Evolutionary conservation across 2,113 vertebrate species (phyloP), one percentile per base, ranked within the genome.

Genomic region (Callorhinus ursinus): DNA sequence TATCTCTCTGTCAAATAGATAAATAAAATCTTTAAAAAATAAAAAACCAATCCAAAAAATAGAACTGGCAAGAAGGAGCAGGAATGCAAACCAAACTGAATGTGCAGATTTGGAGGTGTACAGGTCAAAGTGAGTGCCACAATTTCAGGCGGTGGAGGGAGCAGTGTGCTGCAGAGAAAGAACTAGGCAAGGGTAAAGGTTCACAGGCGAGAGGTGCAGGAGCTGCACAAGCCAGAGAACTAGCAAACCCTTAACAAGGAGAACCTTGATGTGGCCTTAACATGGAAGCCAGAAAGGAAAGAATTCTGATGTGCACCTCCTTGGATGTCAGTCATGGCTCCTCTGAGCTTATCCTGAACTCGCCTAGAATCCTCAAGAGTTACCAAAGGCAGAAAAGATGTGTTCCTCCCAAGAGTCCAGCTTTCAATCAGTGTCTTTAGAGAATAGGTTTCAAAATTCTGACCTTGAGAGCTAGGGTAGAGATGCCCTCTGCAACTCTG

Each of bases 371-470:
- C 82, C 89, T 97, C 88, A 98, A 18, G 98, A 97, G 59, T 96
- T 93, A 19, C 97, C 97, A 87, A 99, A 98, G 39, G 98, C 98
- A n/a, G 98, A 98, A 72, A 99, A 98, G 63, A 98, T 98, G 39
- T 98, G 99, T 6, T 98, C 99, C 53, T 99, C 99, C 99, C 99
- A 99, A n/a, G 99, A 99, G 93, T 99, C 99, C 0, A 98, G 99
- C 97, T 99, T 99, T 0, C 99, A 98, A 89, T 98, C 98, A 26
- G 97, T 97, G 85, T 99, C 99, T 11, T 98, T 97, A 7, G 98
- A 98, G 99, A 98, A 94, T 98, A 99, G 90, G 98, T 98, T 46
- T 93, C 96, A 87, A 99, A 98, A 91, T 80, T 71, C 82, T 91
- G 72, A 39, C 57, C 86, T 96, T 97, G 91, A 16, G 59, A 36